Evolutionary conservation across 2,888 invertebrate genomes (phyloP).

Genomic region (Panzeria rudis): DNA sequence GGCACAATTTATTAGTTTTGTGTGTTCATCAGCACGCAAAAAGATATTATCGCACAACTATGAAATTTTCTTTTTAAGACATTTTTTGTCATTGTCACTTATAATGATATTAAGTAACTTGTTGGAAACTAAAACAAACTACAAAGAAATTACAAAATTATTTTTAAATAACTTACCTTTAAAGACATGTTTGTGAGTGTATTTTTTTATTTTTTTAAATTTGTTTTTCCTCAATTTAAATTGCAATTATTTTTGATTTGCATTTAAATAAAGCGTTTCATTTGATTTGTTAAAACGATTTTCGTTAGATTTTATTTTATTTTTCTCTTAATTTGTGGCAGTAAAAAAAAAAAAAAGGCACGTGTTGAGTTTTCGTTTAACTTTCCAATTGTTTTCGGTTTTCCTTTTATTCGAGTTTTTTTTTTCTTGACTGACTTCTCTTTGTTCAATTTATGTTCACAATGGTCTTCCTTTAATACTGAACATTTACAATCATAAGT

Average conservation of each 20-base stretch:
- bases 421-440: not conserved
- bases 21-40: conserved; percentile 32
- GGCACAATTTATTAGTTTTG: not conserved
- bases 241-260: conserved; percentile 24
- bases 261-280: conserved; percentile 27
- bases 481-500: conserved; percentile 49
- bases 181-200: conserved; percentile 52
- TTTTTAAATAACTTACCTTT: conserved; percentile 56
- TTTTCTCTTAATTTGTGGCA: not conserved
- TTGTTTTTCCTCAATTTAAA: conserved; percentile 24
- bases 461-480: not conserved
- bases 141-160: conserved; percentile 1
- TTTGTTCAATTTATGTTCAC: conserved; percentile 10
- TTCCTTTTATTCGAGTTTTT: not conserved
- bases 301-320: not conserved
- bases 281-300: conserved; percentile 16
- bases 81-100: conserved; percentile 1
- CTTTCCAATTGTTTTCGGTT: conserved; percentile 50
- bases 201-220: not conserved
- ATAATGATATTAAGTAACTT: not conserved
- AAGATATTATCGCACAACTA: conserved; percentile 51
- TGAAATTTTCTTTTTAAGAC: conserved; percentile 24
- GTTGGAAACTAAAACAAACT: not conserved
- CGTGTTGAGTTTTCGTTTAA: conserved; percentile 46
- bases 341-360: conserved; percentile 23